A percentile compares a stretch with the other conserved stretches of the same genome.
phyloP scores from a whole-genome alignment of 2,797 vertebrate genomes.

The Girardinus metallicus region DNA sequence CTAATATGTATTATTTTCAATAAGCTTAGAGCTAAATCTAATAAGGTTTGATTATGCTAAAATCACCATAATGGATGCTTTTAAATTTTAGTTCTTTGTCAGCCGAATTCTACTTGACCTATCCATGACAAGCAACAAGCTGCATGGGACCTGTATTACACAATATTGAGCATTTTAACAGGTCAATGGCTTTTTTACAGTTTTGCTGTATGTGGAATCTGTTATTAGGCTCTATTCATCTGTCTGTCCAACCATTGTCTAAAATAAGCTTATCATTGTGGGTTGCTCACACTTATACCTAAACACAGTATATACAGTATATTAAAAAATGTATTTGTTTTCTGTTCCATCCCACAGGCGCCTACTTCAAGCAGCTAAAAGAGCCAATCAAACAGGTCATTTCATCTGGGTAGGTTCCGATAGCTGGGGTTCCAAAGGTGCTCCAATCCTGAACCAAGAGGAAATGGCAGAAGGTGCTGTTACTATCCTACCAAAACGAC shows the following conservation, averaged over 20 bases:
- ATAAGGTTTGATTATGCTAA: slow-evolving; percentile 46
- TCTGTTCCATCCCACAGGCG: slow-evolving; percentile 74
- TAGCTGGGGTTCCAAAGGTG: slow-evolving; percentile 96
- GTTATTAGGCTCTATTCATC: background rate
- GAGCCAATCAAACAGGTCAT: slow-evolving; percentile 92
- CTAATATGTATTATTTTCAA: background rate
- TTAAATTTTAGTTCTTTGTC: background rate
- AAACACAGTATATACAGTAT: background rate
- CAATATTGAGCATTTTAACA: slow-evolving; percentile 24
- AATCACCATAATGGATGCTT: slow-evolving; percentile 22
- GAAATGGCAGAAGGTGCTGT: slow-evolving; percentile 93
- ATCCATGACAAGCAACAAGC: slow-evolving; percentile 7
- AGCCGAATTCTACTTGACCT: slow-evolving; percentile 21
- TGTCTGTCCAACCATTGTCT: background rate
- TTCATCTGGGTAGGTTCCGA: slow-evolving; percentile 98
- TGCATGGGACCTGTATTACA: slow-evolving; percentile 5
- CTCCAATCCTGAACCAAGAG: slow-evolving; percentile 91
- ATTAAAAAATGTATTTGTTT: slow-evolving; percentile 14
- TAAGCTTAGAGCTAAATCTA: background rate
- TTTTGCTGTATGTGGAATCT: background rate
- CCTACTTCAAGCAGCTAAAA: slow-evolving; percentile 90
- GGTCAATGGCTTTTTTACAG: background rate
- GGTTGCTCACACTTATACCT: background rate
- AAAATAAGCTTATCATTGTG: too few species aligned
- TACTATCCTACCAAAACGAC: slow-evolving; percentile 92